Percentiles rank a stretch among this genome's conserved stretches.
Conservation (phyloP, 2,888 invertebrate species). For the Ochropleura leucogaster region DNA sequence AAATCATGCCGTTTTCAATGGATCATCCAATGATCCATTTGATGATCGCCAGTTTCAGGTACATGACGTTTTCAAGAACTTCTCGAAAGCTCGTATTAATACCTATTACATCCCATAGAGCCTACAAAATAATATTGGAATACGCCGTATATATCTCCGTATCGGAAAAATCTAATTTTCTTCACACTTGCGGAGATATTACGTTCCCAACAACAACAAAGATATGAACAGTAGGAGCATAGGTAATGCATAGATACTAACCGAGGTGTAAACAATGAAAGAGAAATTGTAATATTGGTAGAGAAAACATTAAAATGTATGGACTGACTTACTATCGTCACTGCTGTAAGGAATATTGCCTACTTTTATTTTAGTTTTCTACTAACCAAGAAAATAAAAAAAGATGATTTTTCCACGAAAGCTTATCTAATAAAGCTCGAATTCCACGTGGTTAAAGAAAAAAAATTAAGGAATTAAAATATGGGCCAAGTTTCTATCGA, state of each 20-base stretch:
- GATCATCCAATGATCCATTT: no score
- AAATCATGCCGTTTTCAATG: no score
- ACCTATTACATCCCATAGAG: slow-evolving; percentile 21
- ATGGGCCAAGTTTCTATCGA: background rate
- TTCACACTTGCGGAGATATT: slow-evolving; percentile 32
- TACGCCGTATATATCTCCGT: slow-evolving; percentile 11
- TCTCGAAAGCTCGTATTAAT: slow-evolving; percentile 20
- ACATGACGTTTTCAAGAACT: background rate
- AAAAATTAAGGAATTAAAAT: no score
- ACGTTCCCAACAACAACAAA: slow-evolving; percentile 9
- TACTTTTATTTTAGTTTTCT: background rate
- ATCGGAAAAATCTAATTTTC: slow-evolving; percentile 43
- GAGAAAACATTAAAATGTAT: background rate
- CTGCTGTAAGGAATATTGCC: background rate
- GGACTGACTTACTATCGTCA: background rate
- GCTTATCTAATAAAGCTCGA: background rate
- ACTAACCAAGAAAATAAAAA: background rate
- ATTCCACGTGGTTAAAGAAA: background rate
- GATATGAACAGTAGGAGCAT: slow-evolving; percentile 14
- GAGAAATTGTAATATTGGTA: slow-evolving; percentile 1
- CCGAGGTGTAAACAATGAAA: background rate
- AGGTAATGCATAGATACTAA: background rate
- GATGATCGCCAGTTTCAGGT: background rate
- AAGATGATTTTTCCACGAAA: background rate
- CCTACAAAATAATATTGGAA: slow-evolving; percentile 41